Percentiles rank a stretch among this genome's conserved stretches.
phyloP scores from a whole-genome alignment of 2,888 invertebrate genomes.

The Adineta ricciae region DNA sequence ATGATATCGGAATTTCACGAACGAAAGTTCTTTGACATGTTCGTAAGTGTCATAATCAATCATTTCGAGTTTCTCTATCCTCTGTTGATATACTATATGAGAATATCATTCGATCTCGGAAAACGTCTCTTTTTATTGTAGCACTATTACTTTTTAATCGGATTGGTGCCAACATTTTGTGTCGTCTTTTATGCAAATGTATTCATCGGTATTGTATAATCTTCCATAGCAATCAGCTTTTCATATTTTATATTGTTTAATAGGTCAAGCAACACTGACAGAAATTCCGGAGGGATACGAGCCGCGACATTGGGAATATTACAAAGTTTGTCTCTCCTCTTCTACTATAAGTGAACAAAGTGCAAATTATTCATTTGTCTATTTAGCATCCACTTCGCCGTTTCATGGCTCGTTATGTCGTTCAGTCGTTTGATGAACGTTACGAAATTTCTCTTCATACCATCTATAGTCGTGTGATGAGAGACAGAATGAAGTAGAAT shows the following conservation, averaged over 20 bases:
- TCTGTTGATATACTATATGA: too few species aligned
- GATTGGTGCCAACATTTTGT: slow-evolving; percentile 5
- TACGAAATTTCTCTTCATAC: slow-evolving; percentile 30
- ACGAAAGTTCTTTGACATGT: slow-evolving; percentile 4
- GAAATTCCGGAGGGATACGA: slow-evolving; percentile 34
- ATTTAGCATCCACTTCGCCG: slow-evolving; percentile 29
- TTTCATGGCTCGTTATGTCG: slow-evolving; percentile 27
- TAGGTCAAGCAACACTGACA: slow-evolving; percentile 30
- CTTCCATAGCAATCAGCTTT: neutral
- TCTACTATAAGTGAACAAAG: neutral
- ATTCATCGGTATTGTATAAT: neutral
- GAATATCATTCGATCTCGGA: too few species aligned
- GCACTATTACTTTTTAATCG: slow-evolving; percentile 14
- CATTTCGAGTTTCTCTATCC: too few species aligned
- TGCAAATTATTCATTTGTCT: neutral
- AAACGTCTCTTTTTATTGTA: neutral
- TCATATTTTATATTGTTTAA: neutral
- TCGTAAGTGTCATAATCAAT: too few species aligned
- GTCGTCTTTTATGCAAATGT: slow-evolving; percentile 18
- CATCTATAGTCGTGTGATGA: slow-evolving; percentile 1
- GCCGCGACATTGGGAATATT: slow-evolving; percentile 34
- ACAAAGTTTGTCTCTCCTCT: neutral
- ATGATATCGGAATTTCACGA: slow-evolving; percentile 14
- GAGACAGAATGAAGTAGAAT: slow-evolving; percentile 21
- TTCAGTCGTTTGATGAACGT: slow-evolving; percentile 22